Base-by-base conservation (phyloP, 2,888 invertebrate genomes). In the Dioctria rufipes region DNA sequence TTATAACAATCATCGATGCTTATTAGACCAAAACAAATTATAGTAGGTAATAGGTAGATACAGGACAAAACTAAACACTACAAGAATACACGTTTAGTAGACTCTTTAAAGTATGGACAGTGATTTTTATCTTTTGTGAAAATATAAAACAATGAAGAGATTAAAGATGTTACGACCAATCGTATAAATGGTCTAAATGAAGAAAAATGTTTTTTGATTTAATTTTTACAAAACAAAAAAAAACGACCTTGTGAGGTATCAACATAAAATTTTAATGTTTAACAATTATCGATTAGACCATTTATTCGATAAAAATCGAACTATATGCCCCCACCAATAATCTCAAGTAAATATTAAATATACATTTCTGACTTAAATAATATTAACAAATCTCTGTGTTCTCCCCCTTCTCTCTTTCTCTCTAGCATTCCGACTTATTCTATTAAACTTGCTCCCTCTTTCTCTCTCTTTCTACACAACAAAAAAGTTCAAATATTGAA, bases 401-500 rank as follows among this genome's bases (percentile, higher is more conserved):
- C 25, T 25, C 25, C 25, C 25, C 0, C 13, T 66, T 66, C 66
- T 66, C 42, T 43, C 46, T 66, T 66, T 66, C 11, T 42, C 42
- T 13, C 25, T 25, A 25, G 25, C 25, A 25, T 25, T 25, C 25
- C 25, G 1, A 25, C 25, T 25, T 25, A 25, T 25, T 25, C 25
- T 25, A 25, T 25, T 25, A 25, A 42, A n/a, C 66, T 25, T 6
- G n/a, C 13, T 66, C 40, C 40, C 40, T 5, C 40, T 37, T 39
- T 60, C 13, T 9, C 49, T 6, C 49, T 46, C 73, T 25, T 51
- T 37, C 46, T 77, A 37, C 46, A 46, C 46, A 77, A 25, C 54
- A 11, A n/a, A 13, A 63, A 46, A 63, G 49, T 77, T 77, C 77
- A 61, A 77, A 77, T 63, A 77, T 77, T 63, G 77, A 63, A 77